These are phyloP conservation scores for human DNA, from an alignment of 2,113 vertebrate genomes.

Conservation along the genomic window GRCh38 chr13:75635501-75636000, in stretches of 20 bases:
- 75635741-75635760: not conserved
- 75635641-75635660: accelerated
- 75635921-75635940: slow-evolving; percentile 58
- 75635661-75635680: not conserved
- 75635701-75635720: not conserved
- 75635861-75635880: not conserved
- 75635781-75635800: not conserved
- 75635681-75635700: not conserved
- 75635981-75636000: not conserved
- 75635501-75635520: not conserved
- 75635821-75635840: not conserved
- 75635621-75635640: accelerated
- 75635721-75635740: not conserved
- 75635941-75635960: slow-evolving; percentile 68
- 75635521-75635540: not conserved
- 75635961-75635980: slow-evolving; percentile 71
- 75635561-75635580: not conserved
- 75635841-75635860: not conserved
- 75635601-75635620: not conserved
- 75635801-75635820: not conserved
- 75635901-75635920: not conserved
- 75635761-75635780: slow-evolving; percentile 66
- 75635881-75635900: not conserved
- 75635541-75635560: too few species aligned
- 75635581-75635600: accelerated